phyloP scores from a whole-genome alignment of 2,888 invertebrate species.

The Macaria liturata region DNA sequence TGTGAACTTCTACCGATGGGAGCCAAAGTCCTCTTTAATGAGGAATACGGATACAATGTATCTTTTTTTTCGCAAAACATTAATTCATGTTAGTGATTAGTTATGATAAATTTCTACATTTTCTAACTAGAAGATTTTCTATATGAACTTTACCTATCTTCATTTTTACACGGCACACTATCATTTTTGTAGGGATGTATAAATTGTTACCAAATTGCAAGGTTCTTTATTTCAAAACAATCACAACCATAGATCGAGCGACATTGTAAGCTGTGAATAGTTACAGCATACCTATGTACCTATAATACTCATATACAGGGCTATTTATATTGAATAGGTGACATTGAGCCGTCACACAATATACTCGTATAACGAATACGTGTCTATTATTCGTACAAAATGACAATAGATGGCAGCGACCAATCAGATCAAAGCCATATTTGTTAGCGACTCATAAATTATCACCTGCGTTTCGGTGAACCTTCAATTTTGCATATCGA shows the following conservation, averaged over 20 bases:
- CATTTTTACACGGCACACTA: too few species aligned
- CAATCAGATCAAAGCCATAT: conserved; percentile 53
- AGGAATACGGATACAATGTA: too few species aligned
- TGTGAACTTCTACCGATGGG: too few species aligned
- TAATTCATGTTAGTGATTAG: too few species aligned
- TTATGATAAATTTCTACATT: too few species aligned
- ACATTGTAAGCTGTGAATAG: background rate
- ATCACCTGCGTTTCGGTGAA: conserved; percentile 29
- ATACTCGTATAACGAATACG: conserved; percentile 19
- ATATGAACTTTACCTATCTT: too few species aligned
- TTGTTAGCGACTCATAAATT: conserved; percentile 42
- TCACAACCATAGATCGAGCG: background rate
- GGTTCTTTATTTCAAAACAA: background rate
- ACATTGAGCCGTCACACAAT: conserved; percentile 41
- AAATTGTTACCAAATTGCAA: background rate
- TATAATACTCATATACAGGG: too few species aligned
- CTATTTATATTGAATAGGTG: conserved; percentile 26
- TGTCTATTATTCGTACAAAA: conserved; percentile 14
- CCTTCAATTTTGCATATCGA: conserved; percentile 40
- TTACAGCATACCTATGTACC: too few species aligned
- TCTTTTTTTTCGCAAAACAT: too few species aligned
- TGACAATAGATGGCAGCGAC: conserved; percentile 7
- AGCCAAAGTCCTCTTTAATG: too few species aligned
- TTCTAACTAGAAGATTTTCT: too few species aligned
- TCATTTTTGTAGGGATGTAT: too few species aligned